Percentiles rank a stretch among this genome's conserved stretches.
Evolutionary conservation across 2,113 vertebrate species (phyloP).

Genomic region (Vulpes vulpes): DNA sequence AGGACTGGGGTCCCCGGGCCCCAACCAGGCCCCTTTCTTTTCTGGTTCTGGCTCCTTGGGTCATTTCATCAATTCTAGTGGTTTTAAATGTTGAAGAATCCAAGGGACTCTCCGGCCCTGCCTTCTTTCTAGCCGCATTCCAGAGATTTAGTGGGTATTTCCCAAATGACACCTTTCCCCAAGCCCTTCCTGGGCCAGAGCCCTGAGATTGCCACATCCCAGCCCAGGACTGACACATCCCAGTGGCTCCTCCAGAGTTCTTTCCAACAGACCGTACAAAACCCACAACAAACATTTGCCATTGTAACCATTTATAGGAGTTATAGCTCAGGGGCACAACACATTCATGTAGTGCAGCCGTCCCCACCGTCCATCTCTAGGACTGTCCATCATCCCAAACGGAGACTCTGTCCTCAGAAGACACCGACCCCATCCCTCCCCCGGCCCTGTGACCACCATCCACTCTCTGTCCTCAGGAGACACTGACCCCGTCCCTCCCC

Average conservation of each 20-base stretch:
- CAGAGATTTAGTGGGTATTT: not conserved
- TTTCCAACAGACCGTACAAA: accelerated
- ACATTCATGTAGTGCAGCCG: accelerated
- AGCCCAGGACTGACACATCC: not conserved
- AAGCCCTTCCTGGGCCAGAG: not conserved
- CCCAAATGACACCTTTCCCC: not conserved
- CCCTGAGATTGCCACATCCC: not conserved
- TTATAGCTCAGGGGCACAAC: accelerated
- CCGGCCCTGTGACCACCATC: accelerated
- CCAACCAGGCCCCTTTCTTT: not conserved
- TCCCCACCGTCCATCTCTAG: accelerated
- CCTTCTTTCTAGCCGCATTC: not conserved
- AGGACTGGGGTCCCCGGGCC: not conserved
- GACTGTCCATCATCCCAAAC: not conserved
- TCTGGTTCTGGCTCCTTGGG: not conserved
- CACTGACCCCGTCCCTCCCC: too few relatives aligned
- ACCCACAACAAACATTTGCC: accelerated
- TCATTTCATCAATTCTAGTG: not conserved
- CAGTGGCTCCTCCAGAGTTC: not conserved
- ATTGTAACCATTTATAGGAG: too few relatives aligned
- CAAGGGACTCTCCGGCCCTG: not conserved
- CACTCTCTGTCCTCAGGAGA: not conserved
- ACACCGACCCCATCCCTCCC: not conserved
- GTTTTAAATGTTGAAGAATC: not conserved
- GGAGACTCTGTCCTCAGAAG: not conserved